Percentiles rank a stretch among this genome's conserved stretches.
Evolutionary conservation across 2,113 vertebrate species (phyloP).

Genomic region (cattle (Bos taurus)): ARS-UCD2.0 NC_037332.1:24484001-24484500

Average conservation of each 20-base stretch:
- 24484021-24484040: not conserved
- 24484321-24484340: not conserved
- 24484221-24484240: not conserved
- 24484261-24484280: not conserved
- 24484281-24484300: not conserved
- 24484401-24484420: not conserved
- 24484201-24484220: not conserved
- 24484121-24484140: not conserved
- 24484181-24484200: not conserved
- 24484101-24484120: not conserved
- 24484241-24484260: not conserved
- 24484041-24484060: not conserved
- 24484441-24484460: not conserved
- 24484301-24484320: not conserved
- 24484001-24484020: not conserved
- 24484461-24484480: not conserved
- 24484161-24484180: not conserved
- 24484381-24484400: not conserved
- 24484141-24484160: not conserved
- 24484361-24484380: not conserved
- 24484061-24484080: not conserved
- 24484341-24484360: not conserved
- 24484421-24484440: not conserved
- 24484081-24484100: not conserved
- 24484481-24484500: not conserved